Base-by-base conservation (phyloP, 2,888 invertebrate species). In the Troides oblongomaculatus region DNA sequence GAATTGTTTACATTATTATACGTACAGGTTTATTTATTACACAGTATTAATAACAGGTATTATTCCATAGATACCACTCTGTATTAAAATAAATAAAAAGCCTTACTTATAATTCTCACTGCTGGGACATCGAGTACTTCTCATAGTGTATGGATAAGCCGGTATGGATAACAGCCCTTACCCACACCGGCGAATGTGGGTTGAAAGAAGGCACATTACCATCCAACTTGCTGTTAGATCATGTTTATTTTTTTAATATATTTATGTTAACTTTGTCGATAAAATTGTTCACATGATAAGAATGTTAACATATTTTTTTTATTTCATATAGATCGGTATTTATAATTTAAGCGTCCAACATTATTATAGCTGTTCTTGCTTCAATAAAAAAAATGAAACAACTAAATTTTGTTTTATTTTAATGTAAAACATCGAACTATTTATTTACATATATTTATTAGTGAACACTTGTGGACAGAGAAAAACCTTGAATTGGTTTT, bases 361-460 rank as follows among this genome's bases (percentile, higher is more conserved):
- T n/a, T 59, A 43, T 60, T 57, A 50, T 64, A 68, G 63, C 46
- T 68, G 39, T 56, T 25, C 23, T 14, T 10, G 72, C 72, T 72
- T 73, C 64, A 57, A 69, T 62, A 63, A 64, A 62, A 64, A 21
- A 8, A 73, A 72, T 69, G 64, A 71, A 72, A 72, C 63, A 21
- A 69, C 62, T 23, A 65, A 66, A 63, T 62, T 62, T 62, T 59
- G 68, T 73, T 73, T 73, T 66, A 69, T 72, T 72, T 69, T 53
- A 21, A 43, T 64, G 62, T 57, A 62, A 62, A 66, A 69, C 66
- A 71, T 62, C 53, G 62, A 66, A 69, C 62, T 43, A 62, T 56
- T 56, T 39, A 53, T 36, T 17, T 61, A 60, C 60, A 60, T 17
- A 64, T 39, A 39, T n/a, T 58, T 25, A 36, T 46, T 46, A 56